phyloP scores from a whole-genome alignment of 2,888 invertebrate species.

The Invenusta paracnida region DNA sequence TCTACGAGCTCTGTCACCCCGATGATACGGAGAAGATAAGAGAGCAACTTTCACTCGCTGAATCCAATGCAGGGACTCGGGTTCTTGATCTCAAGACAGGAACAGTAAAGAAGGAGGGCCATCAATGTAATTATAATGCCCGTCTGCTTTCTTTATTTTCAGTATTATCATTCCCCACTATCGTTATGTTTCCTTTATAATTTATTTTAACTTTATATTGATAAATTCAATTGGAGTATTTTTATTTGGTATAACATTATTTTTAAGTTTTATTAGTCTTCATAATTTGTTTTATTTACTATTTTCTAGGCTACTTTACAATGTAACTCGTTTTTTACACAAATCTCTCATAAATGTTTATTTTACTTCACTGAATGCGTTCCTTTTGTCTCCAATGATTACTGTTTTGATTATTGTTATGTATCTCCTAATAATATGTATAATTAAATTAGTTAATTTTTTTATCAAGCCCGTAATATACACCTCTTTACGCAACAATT shows the following conservation, averaged over 20 bases:
- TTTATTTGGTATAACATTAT: too few relatives aligned
- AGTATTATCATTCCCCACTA: background rate
- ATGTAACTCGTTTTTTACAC: too few relatives aligned
- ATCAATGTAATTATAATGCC: conserved; percentile 87
- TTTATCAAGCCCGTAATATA: too few relatives aligned
- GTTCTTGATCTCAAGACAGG: conserved; percentile 65
- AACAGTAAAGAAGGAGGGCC: conserved; percentile 96
- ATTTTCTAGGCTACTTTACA: too few relatives aligned
- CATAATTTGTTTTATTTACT: background rate
- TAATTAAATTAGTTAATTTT: too few relatives aligned
- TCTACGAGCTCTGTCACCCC: conserved; percentile 92
- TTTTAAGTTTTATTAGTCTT: background rate
- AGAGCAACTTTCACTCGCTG: conserved; percentile 75
- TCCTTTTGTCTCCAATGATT: too few relatives aligned
- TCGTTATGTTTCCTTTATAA: background rate
- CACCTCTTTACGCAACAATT: too few relatives aligned
- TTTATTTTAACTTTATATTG: background rate
- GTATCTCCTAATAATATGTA: too few relatives aligned
- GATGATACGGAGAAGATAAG: conserved; percentile 90
- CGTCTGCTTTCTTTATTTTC: background rate
- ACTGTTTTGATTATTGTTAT: too few relatives aligned
- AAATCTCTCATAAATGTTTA: too few relatives aligned
- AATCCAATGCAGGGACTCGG: conserved; percentile 55
- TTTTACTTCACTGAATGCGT: too few relatives aligned
- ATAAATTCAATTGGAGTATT: background rate